Evolutionary conservation across 2,113 vertebrate genomes (phyloP).

Genomic region (Caranx ignobilis): DNA sequence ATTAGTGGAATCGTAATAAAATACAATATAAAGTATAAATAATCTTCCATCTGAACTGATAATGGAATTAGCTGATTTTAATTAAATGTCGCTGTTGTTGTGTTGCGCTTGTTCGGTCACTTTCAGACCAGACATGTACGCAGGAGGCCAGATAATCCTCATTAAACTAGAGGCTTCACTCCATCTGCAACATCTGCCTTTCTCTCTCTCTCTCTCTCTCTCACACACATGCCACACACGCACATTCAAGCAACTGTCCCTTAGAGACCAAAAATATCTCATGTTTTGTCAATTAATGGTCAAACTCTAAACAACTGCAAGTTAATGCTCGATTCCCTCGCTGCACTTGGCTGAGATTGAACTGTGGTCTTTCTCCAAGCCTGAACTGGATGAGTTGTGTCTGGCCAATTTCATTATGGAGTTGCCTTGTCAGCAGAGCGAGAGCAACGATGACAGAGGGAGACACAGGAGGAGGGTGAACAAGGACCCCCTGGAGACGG

Average conservation of each 20-base stretch:
- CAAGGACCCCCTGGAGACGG: constrained; percentile 50
- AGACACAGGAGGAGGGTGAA: constrained; percentile 26
- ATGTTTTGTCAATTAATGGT: background rate
- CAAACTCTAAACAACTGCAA: background rate
- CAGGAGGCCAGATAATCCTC: constrained; percentile 52
- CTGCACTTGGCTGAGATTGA: background rate
- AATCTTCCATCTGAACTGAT: constrained; percentile 4
- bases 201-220: constrained; percentile 16
- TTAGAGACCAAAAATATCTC: background rate
- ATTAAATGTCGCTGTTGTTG: constrained; percentile 3
- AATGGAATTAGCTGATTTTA: constrained; percentile 3
- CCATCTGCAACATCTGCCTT: constrained; percentile 55
- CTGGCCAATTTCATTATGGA: constrained; percentile 57
- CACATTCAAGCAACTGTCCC: background rate
- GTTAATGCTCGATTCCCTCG: background rate
- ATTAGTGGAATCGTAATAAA: constrained; percentile 1
- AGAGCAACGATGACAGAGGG: constrained; percentile 40
- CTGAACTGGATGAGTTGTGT: constrained; percentile 27
- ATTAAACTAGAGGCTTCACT: constrained; percentile 33
- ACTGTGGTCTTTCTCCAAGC: background rate
- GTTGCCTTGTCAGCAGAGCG: constrained; percentile 23
- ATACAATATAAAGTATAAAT: constrained; percentile 15
- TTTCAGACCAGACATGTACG: constrained; percentile 24
- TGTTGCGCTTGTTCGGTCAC: constrained; percentile 17
- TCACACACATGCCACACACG: background rate